These are phyloP conservation scores for Apostichopus japonicus DNA, from an alignment of 35 echinoderm and acorn worm genomes.

Conservation along the genomic window DNA sequence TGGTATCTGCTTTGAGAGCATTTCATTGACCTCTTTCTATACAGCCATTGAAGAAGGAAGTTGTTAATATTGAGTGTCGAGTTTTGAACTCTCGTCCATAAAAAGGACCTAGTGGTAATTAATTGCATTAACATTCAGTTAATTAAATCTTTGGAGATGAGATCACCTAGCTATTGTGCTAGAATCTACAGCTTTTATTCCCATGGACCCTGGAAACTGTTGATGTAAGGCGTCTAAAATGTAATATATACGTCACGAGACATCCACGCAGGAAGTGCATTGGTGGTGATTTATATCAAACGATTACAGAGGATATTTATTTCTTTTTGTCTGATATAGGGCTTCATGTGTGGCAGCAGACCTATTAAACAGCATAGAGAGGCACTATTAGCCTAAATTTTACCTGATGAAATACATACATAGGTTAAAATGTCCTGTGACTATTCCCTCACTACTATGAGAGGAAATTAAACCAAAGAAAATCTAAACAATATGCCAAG, in stretches of 20 bases:
- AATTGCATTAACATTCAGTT: background rate
- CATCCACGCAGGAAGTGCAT: background rate
- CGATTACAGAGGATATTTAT: background rate
- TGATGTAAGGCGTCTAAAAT: constrained; percentile 1
- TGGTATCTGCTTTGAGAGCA: background rate
- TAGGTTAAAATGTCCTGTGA: no score
- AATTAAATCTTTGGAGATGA: background rate
- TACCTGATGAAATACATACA: background rate
- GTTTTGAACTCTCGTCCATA: background rate
- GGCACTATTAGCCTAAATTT: background rate
- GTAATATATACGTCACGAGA: background rate
- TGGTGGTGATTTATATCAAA: background rate
- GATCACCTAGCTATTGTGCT: background rate
- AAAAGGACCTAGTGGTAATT: background rate
- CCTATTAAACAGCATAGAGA: constrained; percentile 3
- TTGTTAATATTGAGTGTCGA: background rate
- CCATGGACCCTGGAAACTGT: constrained; percentile 2
- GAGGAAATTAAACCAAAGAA: no score
- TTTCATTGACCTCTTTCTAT: background rate
- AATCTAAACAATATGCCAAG: no score
- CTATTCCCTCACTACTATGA: no score
- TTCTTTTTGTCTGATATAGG: constrained; percentile 1
- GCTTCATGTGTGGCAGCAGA: constrained; percentile 1
- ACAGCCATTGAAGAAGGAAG: background rate
- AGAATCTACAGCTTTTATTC: background rate